Percentiles rank a stretch among this genome's conserved stretches.
Conservation (phyloP, 2,888 invertebrate species). For the Iphiclides podalirius region DNA sequence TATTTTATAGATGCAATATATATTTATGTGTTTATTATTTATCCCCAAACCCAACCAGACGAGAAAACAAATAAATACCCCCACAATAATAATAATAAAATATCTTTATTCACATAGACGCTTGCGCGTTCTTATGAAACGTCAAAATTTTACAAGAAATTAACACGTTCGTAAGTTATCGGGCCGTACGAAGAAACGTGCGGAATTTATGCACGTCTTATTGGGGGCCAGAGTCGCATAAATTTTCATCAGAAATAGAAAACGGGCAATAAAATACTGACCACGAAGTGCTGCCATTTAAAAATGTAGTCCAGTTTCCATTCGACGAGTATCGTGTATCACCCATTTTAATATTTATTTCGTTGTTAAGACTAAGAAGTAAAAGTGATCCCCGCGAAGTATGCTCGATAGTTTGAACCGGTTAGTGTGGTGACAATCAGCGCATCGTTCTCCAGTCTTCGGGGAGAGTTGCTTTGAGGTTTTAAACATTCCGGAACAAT, state of each 20-base stretch:
- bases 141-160: no score
- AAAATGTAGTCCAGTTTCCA: slow-evolving; percentile 18
- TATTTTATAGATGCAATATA: no score
- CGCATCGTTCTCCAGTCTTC: background rate
- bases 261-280: slow-evolving; percentile 2
- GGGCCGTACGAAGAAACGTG: background rate
- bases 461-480: no score
- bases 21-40: no score
- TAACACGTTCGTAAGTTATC: no score
- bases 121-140: no score
- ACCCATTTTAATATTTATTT: slow-evolving; percentile 22
- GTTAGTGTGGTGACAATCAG: slow-evolving; percentile 15
- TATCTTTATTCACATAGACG: no score
- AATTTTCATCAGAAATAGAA: slow-evolving; percentile 6
- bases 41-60: no score
- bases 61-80: no score
- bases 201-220: background rate
- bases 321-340: slow-evolving; percentile 14
- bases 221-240: slow-evolving; percentile 2
- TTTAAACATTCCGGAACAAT: no score
- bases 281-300: background rate
- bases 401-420: slow-evolving; percentile 18
- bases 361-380: slow-evolving; percentile 23
- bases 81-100: no score
- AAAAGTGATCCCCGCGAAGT: slow-evolving; percentile 24